A percentile compares a stretch with the other conserved stretches of the same genome.
phyloP scores from a whole-genome alignment of 1,140 invertebrate species.

The Maniola jurtina region DNA sequence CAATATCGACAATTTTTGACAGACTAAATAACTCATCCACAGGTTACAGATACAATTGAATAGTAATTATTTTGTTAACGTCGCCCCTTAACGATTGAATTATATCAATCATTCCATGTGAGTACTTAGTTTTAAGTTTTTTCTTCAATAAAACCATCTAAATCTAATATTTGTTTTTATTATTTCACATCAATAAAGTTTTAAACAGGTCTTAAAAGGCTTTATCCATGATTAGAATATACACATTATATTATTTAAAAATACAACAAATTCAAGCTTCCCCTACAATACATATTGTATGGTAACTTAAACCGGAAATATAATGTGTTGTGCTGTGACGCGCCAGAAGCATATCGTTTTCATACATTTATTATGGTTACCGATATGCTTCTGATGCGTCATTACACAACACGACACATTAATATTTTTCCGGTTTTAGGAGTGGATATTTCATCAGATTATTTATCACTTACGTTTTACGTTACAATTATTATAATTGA shows the following conservation, averaged over 20 bases:
- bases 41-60: no score
- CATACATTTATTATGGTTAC: no score
- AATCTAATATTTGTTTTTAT: constrained; percentile 21
- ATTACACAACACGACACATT: no score
- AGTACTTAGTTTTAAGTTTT: not conserved
- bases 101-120: not conserved
- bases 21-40: no score
- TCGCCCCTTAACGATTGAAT: no score
- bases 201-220: constrained; percentile 22
- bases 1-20: no score
- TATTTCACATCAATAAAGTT: constrained; percentile 32
- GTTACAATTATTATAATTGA: constrained; percentile 24
- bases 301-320: constrained; percentile 7
- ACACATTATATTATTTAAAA: constrained; percentile 29
- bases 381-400: no score
- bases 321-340: no score
- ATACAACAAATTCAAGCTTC: constrained; percentile 37
- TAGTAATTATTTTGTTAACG: no score
- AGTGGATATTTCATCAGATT: constrained; percentile 36
- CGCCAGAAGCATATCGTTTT: no score
- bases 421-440: constrained; percentile 14
- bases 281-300: constrained; percentile 36
- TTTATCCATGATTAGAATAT: constrained; percentile 27
- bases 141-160: constrained; percentile 25
- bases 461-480: constrained; percentile 36